Percentiles rank a stretch among this genome's conserved stretches.
These are phyloP conservation scores for Eumerus sabulonum DNA, from an alignment of 2,888 invertebrate genomes.

Conservation along the genomic window DNA sequence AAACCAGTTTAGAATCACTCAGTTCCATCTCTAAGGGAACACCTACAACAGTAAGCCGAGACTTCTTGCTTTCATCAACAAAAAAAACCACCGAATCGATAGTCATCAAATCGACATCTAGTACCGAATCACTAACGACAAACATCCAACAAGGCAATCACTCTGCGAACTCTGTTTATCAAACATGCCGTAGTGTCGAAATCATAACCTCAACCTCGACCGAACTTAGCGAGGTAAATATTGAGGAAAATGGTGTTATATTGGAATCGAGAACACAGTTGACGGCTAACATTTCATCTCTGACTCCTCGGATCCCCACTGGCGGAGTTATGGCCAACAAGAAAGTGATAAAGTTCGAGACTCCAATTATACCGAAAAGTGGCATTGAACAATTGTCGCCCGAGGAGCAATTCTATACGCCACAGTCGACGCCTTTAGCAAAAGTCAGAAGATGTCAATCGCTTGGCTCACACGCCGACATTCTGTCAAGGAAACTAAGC, in stretches of 20 bases:
- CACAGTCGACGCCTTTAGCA: constrained; percentile 46
- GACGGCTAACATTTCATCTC: constrained; percentile 39
- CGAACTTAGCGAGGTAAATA: constrained; percentile 70
- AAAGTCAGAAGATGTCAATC: constrained; percentile 23
- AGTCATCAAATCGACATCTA: constrained; percentile 72
- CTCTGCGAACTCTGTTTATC: constrained; percentile 73
- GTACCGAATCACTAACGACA: constrained; percentile 47
- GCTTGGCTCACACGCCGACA: not conserved
- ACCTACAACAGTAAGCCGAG: constrained; percentile 33
- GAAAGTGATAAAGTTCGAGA: constrained; percentile 76
- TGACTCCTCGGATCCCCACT: constrained; percentile 75
- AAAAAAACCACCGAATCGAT: constrained; percentile 76
- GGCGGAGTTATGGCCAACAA: constrained; percentile 73
- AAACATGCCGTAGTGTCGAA: constrained; percentile 76
- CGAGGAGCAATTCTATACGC: constrained; percentile 52
- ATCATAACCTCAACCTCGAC: constrained; percentile 73
- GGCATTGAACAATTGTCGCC: constrained; percentile 36
- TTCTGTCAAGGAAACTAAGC: constrained; percentile 27
- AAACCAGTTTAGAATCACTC: constrained; percentile 44
- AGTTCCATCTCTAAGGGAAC: constrained; percentile 32
- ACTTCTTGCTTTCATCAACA: constrained; percentile 74
- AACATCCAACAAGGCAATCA: constrained; percentile 43
- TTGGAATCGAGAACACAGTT: not conserved
- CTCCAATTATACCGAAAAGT: constrained; percentile 69
- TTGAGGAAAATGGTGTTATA: constrained; percentile 40